Conservation (phyloP, 2,888 invertebrate species). For the Kryphioiulus occultus region DNA sequence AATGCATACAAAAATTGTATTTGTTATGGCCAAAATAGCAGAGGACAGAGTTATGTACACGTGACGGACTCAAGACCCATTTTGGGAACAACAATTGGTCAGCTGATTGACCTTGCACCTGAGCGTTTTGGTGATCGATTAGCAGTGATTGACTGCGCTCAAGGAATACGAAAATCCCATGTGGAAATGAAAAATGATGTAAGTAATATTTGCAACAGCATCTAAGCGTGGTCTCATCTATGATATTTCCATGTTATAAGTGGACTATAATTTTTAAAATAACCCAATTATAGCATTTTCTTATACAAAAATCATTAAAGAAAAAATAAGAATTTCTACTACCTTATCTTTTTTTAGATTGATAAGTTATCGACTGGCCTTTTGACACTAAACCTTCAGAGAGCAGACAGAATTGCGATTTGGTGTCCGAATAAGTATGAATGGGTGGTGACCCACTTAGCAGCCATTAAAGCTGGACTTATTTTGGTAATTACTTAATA, state of each 20-base stretch:
- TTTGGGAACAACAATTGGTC: conserved; percentile 66
- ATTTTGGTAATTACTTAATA: conserved; percentile 75
- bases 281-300: no score
- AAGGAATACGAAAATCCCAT: conserved; percentile 68
- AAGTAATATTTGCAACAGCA: background rate
- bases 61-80: background rate
- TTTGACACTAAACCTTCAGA: conserved; percentile 71
- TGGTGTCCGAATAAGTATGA: conserved; percentile 81
- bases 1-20: no score
- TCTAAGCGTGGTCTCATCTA: no score
- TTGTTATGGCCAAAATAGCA: no score
- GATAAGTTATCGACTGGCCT: conserved; percentile 77
- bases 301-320: no score
- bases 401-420: conserved; percentile 78
- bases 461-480: conserved; percentile 75
- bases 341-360: conserved; percentile 67
- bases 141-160: conserved; percentile 69
- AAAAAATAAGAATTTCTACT: no score
- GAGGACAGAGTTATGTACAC: background rate
- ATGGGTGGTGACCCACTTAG: conserved; percentile 78
- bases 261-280: no score
- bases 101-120: conserved; percentile 67
- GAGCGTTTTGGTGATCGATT: conserved; percentile 67
- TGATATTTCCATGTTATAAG: no score
- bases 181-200: conserved; percentile 65